Evolutionary conservation across 2,888 invertebrate species (phyloP), one percentile per base, ranked within the genome.

Genomic region (Cheilosia impressa): DNA sequence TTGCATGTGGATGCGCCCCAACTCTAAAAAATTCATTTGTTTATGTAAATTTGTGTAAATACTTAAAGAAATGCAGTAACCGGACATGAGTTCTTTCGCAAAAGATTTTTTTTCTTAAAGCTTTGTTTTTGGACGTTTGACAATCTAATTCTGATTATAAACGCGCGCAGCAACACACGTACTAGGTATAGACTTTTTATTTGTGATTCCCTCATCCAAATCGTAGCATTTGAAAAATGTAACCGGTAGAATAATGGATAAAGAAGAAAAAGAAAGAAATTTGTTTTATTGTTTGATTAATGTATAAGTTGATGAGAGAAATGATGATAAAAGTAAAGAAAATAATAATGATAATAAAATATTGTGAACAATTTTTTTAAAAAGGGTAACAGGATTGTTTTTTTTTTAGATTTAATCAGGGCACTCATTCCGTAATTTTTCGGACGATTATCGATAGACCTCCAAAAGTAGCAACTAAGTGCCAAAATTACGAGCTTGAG

Each of bases 251-350:
- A 62, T 65, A 47, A 47, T 63, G 27, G 50, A 50, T 34, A 68
- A 55, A 68, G 63, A 69, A 62, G 53, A 68, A 53, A 79, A 55
- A 63, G 57, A 52, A 50, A 22, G 24, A 79, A 79, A 60, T 79
- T 84, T 71, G 69, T 77, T 85, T 85, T 81, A 72, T 85, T 85
- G 38, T 84, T 85, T 85, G 85, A 85, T 85, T 81, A 72, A 85
- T 85, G 77, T 85, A 81, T 85, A 85, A 85, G 85, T 81, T 81
- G 62, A 81, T 77, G 47, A 85, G 19, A 24, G 27, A 27, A 69
- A 80, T 66, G 75, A 83, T 73, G 55, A 76, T 73, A 75, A 77
- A 78, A 71, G 57, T 31, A 71, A 62, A 71, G 52, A 47, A 57
- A 71, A 52, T 52, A 78, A 68, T 63, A 62, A 76, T 65, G 27